Evolutionary conservation across 1,140 invertebrate genomes (phyloP).

Genomic region (Listronotus oregonensis): DNA sequence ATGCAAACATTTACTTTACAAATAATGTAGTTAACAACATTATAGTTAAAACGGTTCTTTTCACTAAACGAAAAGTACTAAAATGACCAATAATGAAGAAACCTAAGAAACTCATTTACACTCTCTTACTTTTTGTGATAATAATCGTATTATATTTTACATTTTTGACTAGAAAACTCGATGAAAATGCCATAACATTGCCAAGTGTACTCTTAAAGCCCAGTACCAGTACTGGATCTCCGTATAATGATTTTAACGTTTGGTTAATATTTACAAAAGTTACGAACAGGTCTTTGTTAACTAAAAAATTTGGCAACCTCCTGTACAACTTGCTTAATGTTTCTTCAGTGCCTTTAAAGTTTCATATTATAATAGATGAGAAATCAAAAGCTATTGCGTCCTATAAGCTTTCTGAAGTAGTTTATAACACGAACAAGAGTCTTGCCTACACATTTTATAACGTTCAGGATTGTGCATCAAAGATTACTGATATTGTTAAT

Average conservation of each 20-base stretch:
- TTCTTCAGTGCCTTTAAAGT: conserved; percentile 60
- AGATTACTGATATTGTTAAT: conserved; percentile 68
- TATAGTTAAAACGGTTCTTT: too few relatives aligned
- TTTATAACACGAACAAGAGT: conserved; percentile 57
- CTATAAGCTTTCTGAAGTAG: conserved; percentile 58
- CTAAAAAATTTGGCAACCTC: conserved; percentile 50
- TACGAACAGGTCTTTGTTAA: conserved; percentile 47
- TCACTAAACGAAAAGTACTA: not conserved
- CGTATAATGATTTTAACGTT: conserved; percentile 46
- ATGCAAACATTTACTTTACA: too few relatives aligned
- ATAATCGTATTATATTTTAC: conserved; percentile 19
- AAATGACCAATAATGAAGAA: conserved; percentile 20
- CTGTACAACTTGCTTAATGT: conserved; percentile 50
- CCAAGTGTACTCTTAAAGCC: not conserved
- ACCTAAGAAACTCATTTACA: conserved; percentile 4
- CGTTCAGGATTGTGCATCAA: conserved; percentile 64
- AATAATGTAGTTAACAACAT: too few relatives aligned
- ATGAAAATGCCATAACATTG: conserved; percentile 1
- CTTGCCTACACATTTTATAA: conserved; percentile 63
- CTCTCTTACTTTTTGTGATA: conserved; percentile 12
- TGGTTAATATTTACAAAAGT: conserved; percentile 56
- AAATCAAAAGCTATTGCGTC: conserved; percentile 67
- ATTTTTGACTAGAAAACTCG: conserved; percentile 5
- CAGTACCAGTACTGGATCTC: not conserved
- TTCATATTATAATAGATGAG: conserved; percentile 73